Evolutionary conservation across 2,797 vertebrate species (phyloP).

Genomic region (Fringilla coelebs): DNA sequence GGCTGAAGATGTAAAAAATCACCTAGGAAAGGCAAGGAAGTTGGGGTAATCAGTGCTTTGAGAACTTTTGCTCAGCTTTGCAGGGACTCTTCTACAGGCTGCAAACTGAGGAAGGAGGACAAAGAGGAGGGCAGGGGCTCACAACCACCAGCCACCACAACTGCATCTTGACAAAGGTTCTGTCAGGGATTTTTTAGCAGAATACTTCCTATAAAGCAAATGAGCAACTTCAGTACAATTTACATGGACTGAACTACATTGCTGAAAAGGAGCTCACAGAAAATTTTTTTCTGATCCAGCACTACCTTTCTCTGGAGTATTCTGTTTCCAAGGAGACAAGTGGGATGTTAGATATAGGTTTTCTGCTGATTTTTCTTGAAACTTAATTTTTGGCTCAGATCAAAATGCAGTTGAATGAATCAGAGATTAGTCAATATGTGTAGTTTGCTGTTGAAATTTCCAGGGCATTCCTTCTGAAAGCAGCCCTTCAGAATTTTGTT

Average conservation of each 20-base stretch:
- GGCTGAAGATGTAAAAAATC: background rate
- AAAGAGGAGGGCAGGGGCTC: background rate
- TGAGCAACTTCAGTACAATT: background rate
- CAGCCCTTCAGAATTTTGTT: background rate
- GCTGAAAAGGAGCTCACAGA: background rate
- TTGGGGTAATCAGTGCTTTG: background rate
- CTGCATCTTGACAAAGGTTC: background rate
- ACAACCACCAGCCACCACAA: background rate
- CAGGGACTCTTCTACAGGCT: background rate
- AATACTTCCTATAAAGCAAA: background rate
- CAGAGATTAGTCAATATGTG: background rate
- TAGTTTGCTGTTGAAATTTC: background rate
- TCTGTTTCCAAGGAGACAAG: background rate
- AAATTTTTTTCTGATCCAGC: background rate
- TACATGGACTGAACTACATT: background rate
- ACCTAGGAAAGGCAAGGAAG: background rate
- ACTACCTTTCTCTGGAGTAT: background rate
- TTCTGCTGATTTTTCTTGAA: background rate
- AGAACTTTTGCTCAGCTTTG: background rate
- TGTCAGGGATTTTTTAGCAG: background rate
- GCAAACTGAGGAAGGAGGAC: background rate
- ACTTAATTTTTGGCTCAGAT: background rate
- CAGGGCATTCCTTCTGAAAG: background rate
- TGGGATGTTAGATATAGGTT: background rate
- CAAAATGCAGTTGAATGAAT: background rate